A percentile compares a stretch with the other conserved stretches of the same genome.
These are phyloP conservation scores for Silurus meridionalis DNA, from an alignment of 2,113 vertebrate genomes.

Conservation along the genomic window DNA sequence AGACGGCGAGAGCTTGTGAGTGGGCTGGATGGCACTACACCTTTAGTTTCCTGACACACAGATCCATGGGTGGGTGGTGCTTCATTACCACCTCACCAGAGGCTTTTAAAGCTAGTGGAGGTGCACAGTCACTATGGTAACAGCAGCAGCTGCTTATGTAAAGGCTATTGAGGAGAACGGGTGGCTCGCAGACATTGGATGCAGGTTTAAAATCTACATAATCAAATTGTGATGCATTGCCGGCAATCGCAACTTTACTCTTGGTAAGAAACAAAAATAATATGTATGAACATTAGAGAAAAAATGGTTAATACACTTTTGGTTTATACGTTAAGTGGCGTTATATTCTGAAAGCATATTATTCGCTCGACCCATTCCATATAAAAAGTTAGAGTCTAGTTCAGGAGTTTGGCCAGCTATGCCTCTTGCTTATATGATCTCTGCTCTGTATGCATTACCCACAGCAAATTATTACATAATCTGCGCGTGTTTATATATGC, in stretches of 20 bases:
- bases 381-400: not conserved
- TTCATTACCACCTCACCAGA: conserved; percentile 68
- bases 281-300: not conserved
- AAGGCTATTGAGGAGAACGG: conserved; percentile 64
- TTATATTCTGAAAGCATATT: not conserved
- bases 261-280: not conserved
- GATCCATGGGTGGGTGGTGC: conserved; percentile 70
- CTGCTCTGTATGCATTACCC: not conserved
- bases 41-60: conserved; percentile 68
- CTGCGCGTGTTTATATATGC: conserved; percentile 25
- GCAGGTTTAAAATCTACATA: conserved; percentile 45
- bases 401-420: conserved; percentile 10
- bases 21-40: conserved; percentile 59
- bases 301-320: not conserved
- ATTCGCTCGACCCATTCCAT: not conserved
- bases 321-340: not conserved
- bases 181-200: conserved; percentile 58
- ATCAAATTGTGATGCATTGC: conserved; percentile 35
- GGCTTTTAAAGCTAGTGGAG: conserved; percentile 64
- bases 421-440: conserved; percentile 8
- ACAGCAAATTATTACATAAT: conserved; percentile 1
- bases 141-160: conserved; percentile 63
- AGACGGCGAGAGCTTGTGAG: conserved; percentile 60
- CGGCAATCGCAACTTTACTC: conserved; percentile 8
- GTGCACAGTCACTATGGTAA: conserved; percentile 71